Conservation (phyloP, 1,140 invertebrate genomes). For the Zaprionus ghesquierei region DNA sequence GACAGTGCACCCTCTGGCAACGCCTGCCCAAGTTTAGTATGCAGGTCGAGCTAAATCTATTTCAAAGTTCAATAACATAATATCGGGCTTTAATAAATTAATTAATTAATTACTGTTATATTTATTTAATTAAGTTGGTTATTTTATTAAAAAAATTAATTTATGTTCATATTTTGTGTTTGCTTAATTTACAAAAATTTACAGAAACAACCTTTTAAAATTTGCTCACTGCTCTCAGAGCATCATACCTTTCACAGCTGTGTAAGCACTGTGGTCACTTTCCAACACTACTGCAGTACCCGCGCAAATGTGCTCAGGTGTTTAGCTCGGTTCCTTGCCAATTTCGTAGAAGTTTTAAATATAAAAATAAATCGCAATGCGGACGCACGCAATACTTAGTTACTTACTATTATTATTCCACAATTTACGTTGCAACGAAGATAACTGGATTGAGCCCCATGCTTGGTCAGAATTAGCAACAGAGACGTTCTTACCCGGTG, state of each 20-base stretch:
- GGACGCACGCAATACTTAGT: conserved; percentile 24
- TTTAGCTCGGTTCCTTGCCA: conserved; percentile 8
- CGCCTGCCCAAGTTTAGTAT: no score
- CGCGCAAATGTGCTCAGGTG: conserved; percentile 37
- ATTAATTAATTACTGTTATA: no score
- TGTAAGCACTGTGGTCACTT: not conserved
- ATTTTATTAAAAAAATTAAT: no score
- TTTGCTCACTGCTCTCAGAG: not conserved
- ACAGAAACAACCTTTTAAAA: not conserved
- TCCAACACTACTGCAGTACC: conserved; percentile 23
- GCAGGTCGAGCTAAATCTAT: no score
- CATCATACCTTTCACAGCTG: not conserved
- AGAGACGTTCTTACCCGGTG: conserved; percentile 3
- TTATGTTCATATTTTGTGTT: no score
- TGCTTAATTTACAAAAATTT: not conserved
- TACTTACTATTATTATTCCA: conserved; percentile 49
- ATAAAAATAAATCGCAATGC: conserved; percentile 32
- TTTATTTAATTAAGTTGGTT: no score
- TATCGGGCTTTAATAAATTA: no score
- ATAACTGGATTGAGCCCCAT: conserved; percentile 63
- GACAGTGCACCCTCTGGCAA: no score
- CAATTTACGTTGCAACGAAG: conserved; percentile 48
- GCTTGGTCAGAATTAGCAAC: conserved; percentile 47
- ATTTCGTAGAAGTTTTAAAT: not conserved
- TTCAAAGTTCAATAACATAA: no score